A percentile compares a stretch with the other conserved stretches of the same genome.
These are phyloP conservation scores for Caenorhabditis angaria DNA, from an alignment of 2,888 invertebrate species.

Conservation along the genomic window DNA sequence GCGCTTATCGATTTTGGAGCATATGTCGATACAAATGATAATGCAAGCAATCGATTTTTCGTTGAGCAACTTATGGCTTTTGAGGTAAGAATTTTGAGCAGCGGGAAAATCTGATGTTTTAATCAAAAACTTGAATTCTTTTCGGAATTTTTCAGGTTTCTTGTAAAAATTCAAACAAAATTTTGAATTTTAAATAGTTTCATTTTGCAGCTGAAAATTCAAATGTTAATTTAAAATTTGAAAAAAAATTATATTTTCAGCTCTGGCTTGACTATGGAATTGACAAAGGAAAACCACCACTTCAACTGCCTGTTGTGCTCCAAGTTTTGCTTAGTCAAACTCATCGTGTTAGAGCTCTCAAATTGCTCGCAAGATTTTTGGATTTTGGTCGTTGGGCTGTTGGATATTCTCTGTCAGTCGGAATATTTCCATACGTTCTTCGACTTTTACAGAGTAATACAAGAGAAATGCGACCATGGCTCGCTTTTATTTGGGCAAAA, in stretches of 20 bases:
- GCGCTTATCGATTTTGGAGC: conserved; percentile 34
- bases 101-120: too few relatives aligned
- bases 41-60: conserved; percentile 86
- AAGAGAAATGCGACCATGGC: conserved; percentile 85
- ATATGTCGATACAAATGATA: conserved; percentile 23
- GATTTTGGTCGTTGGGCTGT: conserved; percentile 96
- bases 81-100: conserved; percentile 76
- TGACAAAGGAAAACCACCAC: conserved; percentile 83
- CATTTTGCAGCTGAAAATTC: too few relatives aligned
- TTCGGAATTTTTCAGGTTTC: not conserved
- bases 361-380: conserved; percentile 88
- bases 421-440: conserved; percentile 94
- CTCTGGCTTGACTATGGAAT: conserved; percentile 85
- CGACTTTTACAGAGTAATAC: conserved; percentile 85
- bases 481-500: conserved; percentile 99
- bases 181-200: too few relatives aligned
- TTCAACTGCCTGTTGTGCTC: conserved; percentile 94
- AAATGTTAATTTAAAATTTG: conserved; percentile 78
- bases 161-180: too few relatives aligned
- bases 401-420: conserved; percentile 83
- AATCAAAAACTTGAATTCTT: conserved; percentile 3
- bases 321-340: conserved; percentile 79
- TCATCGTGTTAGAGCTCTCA: conserved; percentile 91
- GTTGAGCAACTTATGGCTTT: conserved; percentile 97
- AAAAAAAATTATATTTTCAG: conserved; percentile 85